Conservation (phyloP, 2,888 invertebrate genomes). For the Acanthococcus lagerstroemiae region DNA sequence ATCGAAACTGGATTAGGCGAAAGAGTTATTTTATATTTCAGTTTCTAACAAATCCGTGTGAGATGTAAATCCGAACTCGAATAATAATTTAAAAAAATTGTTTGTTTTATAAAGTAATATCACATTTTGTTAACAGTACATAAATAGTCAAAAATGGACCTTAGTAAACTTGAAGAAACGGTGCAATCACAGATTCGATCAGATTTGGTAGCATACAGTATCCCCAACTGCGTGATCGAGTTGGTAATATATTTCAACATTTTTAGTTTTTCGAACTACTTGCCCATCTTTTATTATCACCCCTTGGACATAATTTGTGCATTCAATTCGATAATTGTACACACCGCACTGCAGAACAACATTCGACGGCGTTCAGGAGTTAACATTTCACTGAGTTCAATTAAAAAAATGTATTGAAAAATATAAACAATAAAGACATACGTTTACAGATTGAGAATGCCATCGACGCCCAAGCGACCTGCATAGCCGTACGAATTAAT, state of each 20-base stretch:
- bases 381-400: too few relatives aligned
- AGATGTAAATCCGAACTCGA: too few relatives aligned
- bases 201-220: neutral
- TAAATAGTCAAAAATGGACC: neutral
- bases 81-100: too few relatives aligned
- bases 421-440: neutral
- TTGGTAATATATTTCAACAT: conserved; percentile 6
- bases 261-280: too few relatives aligned
- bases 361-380: too few relatives aligned
- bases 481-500: conserved; percentile 5
- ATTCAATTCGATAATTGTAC: too few relatives aligned
- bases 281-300: too few relatives aligned
- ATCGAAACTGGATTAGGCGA: too few relatives aligned
- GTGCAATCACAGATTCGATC: conserved; percentile 15
- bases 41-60: too few relatives aligned
- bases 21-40: too few relatives aligned
- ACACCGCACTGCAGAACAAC: too few relatives aligned
- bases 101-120: neutral
- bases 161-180: neutral
- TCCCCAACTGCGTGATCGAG: conserved; percentile 7
- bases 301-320: too few relatives aligned
- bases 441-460: conserved; percentile 15
- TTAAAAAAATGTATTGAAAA: neutral
- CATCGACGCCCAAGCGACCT: conserved; percentile 12
- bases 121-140: neutral